A percentile compares a stretch with the other conserved stretches of the same genome.
These are phyloP conservation scores for Cygnus olor DNA, from an alignment of 2,797 vertebrate species.

Conservation along the genomic window DNA sequence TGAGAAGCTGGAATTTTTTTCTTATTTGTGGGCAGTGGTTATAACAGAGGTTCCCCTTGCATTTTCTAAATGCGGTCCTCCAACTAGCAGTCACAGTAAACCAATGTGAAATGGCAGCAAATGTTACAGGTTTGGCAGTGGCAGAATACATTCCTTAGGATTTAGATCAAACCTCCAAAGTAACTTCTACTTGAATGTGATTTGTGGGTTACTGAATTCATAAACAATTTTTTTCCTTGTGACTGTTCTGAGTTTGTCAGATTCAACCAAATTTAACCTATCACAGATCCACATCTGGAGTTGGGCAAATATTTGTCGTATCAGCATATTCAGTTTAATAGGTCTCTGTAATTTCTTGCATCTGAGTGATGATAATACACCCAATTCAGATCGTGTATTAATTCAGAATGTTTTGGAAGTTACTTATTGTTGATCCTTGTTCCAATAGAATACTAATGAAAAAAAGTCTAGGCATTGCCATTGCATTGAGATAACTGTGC, in stretches of 20 bases:
- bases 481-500: not conserved
- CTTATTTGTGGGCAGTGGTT: conserved; percentile 22
- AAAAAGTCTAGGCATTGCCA: not conserved
- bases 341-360: not conserved
- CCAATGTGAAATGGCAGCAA: conserved; percentile 9
- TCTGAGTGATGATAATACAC: not conserved
- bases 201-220: conserved; percentile 40
- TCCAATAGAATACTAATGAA: not conserved
- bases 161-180: not conserved
- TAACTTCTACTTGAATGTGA: conserved; percentile 7
- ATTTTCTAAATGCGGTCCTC: conserved; percentile 41
- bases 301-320: not conserved
- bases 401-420: not conserved
- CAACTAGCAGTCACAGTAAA: conserved; percentile 5
- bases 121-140: conserved; percentile 54
- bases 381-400: not conserved
- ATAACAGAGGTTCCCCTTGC: conserved; percentile 36
- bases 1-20: conserved; percentile 49
- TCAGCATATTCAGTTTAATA: not conserved
- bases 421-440: not conserved
- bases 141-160: conserved; percentile 23
- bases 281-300: not conserved
- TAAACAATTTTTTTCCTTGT: conserved; percentile 34
- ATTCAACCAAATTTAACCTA: not conserved
- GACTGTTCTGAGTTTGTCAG: not conserved